Evolutionary conservation across 2,888 invertebrate genomes (phyloP), one percentile per base, ranked within the genome.

Genomic region (Eristalinus aeneus): DNA sequence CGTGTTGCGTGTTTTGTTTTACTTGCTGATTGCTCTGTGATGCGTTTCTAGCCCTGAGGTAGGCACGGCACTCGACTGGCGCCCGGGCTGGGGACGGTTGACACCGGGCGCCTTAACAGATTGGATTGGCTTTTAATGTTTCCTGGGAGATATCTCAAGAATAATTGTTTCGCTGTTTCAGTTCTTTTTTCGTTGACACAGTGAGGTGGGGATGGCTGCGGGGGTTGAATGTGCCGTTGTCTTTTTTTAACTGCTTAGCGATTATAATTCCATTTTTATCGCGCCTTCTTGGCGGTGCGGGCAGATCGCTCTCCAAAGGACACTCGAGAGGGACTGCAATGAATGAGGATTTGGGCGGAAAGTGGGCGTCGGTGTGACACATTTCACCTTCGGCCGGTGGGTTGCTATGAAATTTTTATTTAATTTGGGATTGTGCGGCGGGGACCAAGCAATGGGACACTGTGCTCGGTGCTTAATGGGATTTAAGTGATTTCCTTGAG

Each of bases 91-190:
- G 23, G 34, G 74, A 63, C 79, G 84, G 80, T 88, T 81, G 88
- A 81, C 87, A 88, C 80, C 63, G 86, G 89, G 89, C 90, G 90
- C 91, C 91, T 91, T 91, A 91, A 91, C 92, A 92, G 90, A 89
- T 90, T 90, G 91, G 92, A 92, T 92, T 92, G 92, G 92, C 91
- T 92, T 92, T 92, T 92, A 92, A 92, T 92, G 92, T 91, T 91
- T 91, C 92, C 92, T 90, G 89, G 89, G 92, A 92, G 92, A 92
- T 92, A 92, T 90, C 90, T 92, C 91, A 92, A 92, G 92, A 92
- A 91, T 92, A 92, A 92, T 92, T 92, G 91, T 92, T 92, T 91
- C 91, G 91, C 90, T 90, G 91, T 78, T 83, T 76, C 32, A 65
- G 31, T 56, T 23, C 11, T 56, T 56, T 56, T 23, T 22, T 56